Conservation (phyloP, 37 sponge, comb jelly and placozoan species). For the Axinella damicornis region DNA sequence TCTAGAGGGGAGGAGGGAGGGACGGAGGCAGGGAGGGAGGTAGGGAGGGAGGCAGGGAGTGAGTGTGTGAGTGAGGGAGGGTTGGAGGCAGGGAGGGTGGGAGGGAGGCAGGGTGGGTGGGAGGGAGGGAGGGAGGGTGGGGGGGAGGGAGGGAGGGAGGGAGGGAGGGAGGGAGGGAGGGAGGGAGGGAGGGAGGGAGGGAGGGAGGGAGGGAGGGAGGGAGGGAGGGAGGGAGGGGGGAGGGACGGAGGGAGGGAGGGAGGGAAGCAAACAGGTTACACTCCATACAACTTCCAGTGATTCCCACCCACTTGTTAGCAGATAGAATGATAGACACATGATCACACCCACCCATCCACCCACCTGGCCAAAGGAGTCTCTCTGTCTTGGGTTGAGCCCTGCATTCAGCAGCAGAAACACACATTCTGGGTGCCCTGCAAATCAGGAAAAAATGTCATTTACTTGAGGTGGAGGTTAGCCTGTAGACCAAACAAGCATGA, state of each 20-base stretch:
- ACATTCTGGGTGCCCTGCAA: constrained; percentile 73
- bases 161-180: not conserved
- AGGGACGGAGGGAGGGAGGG: not conserved
- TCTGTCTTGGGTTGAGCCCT: constrained; percentile 80
- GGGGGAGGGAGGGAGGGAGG: constrained; percentile 9
- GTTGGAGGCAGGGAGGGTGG: not conserved
- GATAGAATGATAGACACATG: no score
- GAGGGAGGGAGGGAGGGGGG: not conserved
- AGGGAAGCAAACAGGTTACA: no score
- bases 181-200: not conserved
- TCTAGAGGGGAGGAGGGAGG: constrained; percentile 21
- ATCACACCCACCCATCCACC: not conserved
- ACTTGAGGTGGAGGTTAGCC: no score
- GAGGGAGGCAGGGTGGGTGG: not conserved
- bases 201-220: not conserved
- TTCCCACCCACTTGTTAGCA: no score
- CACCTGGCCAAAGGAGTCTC: constrained; percentile 79
- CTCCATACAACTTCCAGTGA: no score
- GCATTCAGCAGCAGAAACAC: constrained; percentile 73
- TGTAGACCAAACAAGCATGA: no score
- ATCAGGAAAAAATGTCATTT: not conserved
- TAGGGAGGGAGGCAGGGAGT: no score
- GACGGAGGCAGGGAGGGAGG: not conserved
- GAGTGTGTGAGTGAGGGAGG: constrained; percentile 2
- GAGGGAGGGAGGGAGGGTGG: not conserved